Evolutionary conservation across 2,113 vertebrate species (phyloP).

Genomic region (Psophia crepitans): DNA sequence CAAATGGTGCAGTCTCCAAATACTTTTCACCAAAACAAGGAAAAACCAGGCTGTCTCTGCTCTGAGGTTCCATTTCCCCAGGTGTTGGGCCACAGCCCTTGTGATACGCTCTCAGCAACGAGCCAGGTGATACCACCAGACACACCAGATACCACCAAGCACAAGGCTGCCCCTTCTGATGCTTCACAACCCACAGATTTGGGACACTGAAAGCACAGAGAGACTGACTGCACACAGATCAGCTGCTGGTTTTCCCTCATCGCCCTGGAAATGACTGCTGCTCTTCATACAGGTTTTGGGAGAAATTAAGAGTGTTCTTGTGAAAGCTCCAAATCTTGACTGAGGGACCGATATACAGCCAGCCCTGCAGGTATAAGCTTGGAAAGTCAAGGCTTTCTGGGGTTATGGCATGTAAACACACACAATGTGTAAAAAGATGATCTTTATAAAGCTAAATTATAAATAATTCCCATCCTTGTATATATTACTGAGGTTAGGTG

Average conservation of each 20-base stretch:
- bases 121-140: background rate
- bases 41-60: background rate
- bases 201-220: background rate
- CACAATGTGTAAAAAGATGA: background rate
- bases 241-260: background rate
- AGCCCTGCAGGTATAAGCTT: background rate
- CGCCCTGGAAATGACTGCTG: background rate
- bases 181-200: background rate
- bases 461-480: accelerated
- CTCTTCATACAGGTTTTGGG: background rate
- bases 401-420: background rate
- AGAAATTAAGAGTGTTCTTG: background rate
- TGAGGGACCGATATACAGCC: background rate
- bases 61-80: background rate
- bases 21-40: background rate
- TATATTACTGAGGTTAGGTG: background rate
- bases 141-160: background rate
- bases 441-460: background rate
- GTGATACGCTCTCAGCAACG: background rate
- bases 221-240: background rate
- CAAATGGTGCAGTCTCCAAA: background rate
- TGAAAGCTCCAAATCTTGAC: background rate
- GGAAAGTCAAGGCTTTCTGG: background rate
- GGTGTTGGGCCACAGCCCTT: background rate
- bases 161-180: background rate